Evolutionary conservation across 2,888 invertebrate species (phyloP).

Genomic region (Taenaris catops): DNA sequence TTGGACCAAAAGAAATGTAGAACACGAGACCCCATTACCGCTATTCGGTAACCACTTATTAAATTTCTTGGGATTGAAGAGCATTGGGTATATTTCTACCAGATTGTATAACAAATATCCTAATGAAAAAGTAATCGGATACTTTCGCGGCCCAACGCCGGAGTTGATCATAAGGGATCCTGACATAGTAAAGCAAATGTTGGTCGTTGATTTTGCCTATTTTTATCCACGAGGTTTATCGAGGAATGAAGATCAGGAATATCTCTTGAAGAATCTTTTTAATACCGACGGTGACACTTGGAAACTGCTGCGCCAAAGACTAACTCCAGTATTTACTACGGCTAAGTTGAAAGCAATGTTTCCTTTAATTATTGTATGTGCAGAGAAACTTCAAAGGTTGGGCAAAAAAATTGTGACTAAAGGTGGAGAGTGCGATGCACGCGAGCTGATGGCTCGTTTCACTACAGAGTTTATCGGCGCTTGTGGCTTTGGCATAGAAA

Average conservation of each 20-base stretch:
- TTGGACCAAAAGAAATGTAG: constrained; percentile 48
- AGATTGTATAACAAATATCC: constrained; percentile 48
- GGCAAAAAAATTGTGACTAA: constrained; percentile 23
- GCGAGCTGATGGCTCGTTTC: constrained; percentile 41
- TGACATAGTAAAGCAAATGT: constrained; percentile 40
- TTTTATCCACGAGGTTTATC: constrained; percentile 46
- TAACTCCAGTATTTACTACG: constrained; percentile 57
- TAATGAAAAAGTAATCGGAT: constrained; percentile 51
- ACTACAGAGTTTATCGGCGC: constrained; percentile 46
- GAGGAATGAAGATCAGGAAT: constrained; percentile 37
- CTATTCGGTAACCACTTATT: constrained; percentile 45
- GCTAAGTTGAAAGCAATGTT: constrained; percentile 59
- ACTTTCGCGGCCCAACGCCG: constrained; percentile 44
- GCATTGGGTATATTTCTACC: constrained; percentile 33
- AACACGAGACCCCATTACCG: constrained; percentile 42
- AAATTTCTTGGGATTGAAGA: constrained; percentile 37
- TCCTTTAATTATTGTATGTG: constrained; percentile 49
- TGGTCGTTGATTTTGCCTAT: constrained; percentile 43
- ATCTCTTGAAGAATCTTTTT: constrained; percentile 43
- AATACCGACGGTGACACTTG: constrained; percentile 50
- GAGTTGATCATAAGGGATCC: constrained; percentile 49
- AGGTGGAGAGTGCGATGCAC: constrained; percentile 34
- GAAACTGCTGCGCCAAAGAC: constrained; percentile 49
- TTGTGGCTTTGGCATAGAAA: constrained; percentile 42
- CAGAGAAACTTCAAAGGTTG: constrained; percentile 41